A percentile compares a stretch with the other conserved stretches of the same genome.
phyloP scores from a whole-genome alignment of 2,113 vertebrate genomes.

The Eidolon helvum region DNA sequence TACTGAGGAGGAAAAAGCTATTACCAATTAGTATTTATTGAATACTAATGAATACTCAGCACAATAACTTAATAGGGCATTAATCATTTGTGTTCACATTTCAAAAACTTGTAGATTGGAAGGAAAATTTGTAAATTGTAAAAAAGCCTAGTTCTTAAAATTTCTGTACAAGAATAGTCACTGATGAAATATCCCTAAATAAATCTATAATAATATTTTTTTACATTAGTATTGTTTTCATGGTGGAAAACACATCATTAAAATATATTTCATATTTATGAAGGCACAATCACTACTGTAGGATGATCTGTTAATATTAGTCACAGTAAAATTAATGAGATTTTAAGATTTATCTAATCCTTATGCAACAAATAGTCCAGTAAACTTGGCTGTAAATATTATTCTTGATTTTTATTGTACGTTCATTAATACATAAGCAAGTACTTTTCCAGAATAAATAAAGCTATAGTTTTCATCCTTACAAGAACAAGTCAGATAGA shows the following conservation, averaged over 20 bases:
- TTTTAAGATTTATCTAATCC: conserved; percentile 38
- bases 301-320: neutral
- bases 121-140: neutral
- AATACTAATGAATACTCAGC: neutral
- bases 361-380: neutral
- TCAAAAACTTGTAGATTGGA: neutral
- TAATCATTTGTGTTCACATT: neutral
- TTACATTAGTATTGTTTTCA: neutral
- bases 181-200: neutral
- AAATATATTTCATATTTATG: neutral
- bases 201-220: neutral
- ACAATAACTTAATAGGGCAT: neutral
- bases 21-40: neutral
- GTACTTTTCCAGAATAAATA: neutral
- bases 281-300: neutral
- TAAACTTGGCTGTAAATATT: neutral
- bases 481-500: conserved; percentile 30
- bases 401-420: neutral
- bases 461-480: neutral
- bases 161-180: neutral
- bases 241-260: neutral
- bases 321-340: neutral
- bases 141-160: neutral
- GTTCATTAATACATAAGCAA: conserved; percentile 1
- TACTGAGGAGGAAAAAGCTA: neutral